phyloP scores from a whole-genome alignment of 2,888 invertebrate species.

The Gerris lacustris region DNA sequence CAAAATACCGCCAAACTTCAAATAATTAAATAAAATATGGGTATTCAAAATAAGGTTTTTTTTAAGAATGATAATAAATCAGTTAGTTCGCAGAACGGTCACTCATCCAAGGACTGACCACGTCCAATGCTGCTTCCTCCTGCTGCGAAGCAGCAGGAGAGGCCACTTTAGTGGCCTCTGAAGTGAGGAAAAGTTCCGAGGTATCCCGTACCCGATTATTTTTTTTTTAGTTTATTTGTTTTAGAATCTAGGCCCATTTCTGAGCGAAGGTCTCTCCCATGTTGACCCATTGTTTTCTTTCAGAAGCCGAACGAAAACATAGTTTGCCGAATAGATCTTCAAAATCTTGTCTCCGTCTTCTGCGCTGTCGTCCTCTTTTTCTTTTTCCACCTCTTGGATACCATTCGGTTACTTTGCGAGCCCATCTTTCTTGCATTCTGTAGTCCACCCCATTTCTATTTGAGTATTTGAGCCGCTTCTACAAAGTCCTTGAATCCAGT shows the following conservation, averaged over 20 bases:
- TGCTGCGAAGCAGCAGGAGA: too few relatives aligned
- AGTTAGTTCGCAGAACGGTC: too few relatives aligned
- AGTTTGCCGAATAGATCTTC: neutral
- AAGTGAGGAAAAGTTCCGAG: too few relatives aligned
- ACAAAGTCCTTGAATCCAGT: neutral
- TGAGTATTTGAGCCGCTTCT: neutral
- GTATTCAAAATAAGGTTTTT: too few relatives aligned
- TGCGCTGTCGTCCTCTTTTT: neutral
- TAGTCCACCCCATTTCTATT: neutral
- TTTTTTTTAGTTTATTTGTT: neutral
- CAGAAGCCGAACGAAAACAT: neutral
- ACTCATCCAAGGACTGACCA: too few relatives aligned
- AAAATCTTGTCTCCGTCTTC: constrained; percentile 4
- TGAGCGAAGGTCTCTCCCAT: constrained; percentile 6
- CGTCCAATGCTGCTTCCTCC: too few relatives aligned
- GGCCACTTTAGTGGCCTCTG: too few relatives aligned
- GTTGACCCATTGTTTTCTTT: neutral
- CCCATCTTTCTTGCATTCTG: neutral
- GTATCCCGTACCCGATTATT: too few relatives aligned
- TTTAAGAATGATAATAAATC: too few relatives aligned
- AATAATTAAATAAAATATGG: too few relatives aligned
- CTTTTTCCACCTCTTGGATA: neutral
- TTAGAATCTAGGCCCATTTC: constrained; percentile 1
- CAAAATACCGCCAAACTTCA: too few relatives aligned
- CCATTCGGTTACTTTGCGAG: neutral